Conservation (phyloP, 2,113 vertebrate species). For the Apteryx mantelli region DNA sequence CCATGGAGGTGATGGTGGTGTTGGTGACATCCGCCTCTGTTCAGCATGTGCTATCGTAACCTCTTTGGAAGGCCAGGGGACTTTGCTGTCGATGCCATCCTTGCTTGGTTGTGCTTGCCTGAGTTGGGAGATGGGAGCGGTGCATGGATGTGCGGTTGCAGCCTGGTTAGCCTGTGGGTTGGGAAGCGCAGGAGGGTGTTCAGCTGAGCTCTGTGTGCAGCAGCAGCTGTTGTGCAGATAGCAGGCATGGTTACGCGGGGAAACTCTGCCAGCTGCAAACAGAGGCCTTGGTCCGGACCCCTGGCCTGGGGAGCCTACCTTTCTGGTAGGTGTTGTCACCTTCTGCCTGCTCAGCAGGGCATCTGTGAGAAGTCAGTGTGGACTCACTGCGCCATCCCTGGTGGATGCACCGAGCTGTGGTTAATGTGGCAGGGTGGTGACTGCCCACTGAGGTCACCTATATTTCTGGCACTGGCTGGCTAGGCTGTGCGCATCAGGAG, state of each 20-base stretch:
- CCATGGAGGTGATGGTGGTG: background rate
- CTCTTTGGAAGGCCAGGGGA: background rate
- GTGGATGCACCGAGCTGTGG: too few species aligned
- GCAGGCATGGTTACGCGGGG: background rate
- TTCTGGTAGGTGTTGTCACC: background rate
- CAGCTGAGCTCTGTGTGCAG: too few species aligned
- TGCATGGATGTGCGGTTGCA: fast-evolving
- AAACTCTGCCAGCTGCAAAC: background rate
- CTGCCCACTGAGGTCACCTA: background rate
- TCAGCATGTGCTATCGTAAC: too few species aligned
- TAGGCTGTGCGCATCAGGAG: background rate
- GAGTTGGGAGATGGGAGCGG: fast-evolving
- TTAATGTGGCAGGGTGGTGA: background rate
- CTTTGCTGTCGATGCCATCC: fast-evolving
- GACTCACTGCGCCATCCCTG: fast-evolving
- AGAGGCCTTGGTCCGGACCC: background rate
- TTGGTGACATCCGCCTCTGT: background rate
- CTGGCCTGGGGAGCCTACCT: background rate
- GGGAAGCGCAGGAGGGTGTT: background rate
- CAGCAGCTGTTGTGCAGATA: background rate
- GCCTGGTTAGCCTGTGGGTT: fast-evolving
- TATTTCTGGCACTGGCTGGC: background rate
- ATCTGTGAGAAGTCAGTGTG: fast-evolving
- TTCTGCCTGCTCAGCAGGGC: background rate
- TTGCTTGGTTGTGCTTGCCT: background rate